phyloP scores from a whole-genome alignment of 1,140 invertebrate genomes.

The Scaptomyza hsui region DNA sequence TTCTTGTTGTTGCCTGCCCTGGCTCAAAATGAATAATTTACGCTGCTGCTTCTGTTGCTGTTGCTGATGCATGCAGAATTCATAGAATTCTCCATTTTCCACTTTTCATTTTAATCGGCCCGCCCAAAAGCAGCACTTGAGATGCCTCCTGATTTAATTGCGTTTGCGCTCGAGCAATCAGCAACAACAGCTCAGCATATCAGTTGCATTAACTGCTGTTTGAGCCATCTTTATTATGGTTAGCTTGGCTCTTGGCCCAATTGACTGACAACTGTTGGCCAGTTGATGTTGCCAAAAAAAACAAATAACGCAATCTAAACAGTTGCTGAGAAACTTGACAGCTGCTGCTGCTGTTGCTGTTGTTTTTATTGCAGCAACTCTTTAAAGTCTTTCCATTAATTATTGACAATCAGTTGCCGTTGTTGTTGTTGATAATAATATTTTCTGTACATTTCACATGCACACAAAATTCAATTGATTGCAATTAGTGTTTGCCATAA shows the following conservation, averaged over 20 bases:
- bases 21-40: constrained; percentile 78
- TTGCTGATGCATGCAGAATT: constrained; percentile 74
- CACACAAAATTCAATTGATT: constrained; percentile 50
- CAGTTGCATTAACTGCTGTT: constrained; percentile 57
- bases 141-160: constrained; percentile 67
- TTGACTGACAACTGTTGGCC: constrained; percentile 25
- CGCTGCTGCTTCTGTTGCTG: constrained; percentile 39
- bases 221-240: constrained; percentile 27
- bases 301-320: constrained; percentile 24
- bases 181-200: constrained; percentile 31
- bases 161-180: constrained; percentile 37
- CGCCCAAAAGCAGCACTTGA: constrained; percentile 15
- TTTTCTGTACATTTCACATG: not conserved
- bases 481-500: constrained; percentile 66
- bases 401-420: constrained; percentile 50
- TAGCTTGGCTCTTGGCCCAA: constrained; percentile 10
- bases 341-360: constrained; percentile 20
- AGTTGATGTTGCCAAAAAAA: constrained; percentile 22
- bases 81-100: constrained; percentile 75
- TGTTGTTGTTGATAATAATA: not conserved
- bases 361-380: constrained; percentile 13
- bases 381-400: constrained; percentile 10
- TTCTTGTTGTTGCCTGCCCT: constrained; percentile 28
- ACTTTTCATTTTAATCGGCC: constrained; percentile 65
- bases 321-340: constrained; percentile 34